Evolutionary conservation across 2,888 invertebrate genomes (phyloP).

Genomic region (Seira ritae): DNA sequence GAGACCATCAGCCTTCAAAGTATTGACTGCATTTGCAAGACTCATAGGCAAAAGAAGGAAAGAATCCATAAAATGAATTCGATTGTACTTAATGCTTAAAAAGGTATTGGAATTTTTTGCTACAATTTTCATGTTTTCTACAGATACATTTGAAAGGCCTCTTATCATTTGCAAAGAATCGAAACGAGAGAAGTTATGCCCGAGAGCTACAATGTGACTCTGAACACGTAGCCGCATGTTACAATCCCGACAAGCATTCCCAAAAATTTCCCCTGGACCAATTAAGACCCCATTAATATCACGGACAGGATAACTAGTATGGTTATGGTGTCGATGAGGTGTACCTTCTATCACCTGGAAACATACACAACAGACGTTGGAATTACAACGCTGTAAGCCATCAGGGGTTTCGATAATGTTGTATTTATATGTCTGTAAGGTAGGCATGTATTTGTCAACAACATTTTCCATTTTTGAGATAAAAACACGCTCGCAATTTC

Average conservation of each 20-base stretch:
- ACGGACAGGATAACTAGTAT: slow-evolving; percentile 1
- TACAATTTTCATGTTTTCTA: not conserved
- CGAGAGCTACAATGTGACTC: not conserved
- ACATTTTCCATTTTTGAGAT: slow-evolving; percentile 31
- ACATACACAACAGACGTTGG: slow-evolving; percentile 18
- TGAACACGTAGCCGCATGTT: not conserved
- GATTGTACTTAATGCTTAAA: not conserved
- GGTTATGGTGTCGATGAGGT: slow-evolving; percentile 32
- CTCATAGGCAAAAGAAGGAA: slow-evolving; percentile 1
- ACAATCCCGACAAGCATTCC: slow-evolving; percentile 12
- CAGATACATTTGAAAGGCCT: not conserved
- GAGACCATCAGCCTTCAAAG: not conserved
- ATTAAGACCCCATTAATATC: not conserved
- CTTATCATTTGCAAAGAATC: slow-evolving; percentile 23
- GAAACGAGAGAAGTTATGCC: slow-evolving; percentile 31
- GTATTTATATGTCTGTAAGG: slow-evolving; percentile 22
- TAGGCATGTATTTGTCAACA: not conserved
- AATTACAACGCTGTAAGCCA: not conserved
- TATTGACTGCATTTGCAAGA: slow-evolving; percentile 4
- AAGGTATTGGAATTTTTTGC: not conserved
- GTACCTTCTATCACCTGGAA: not conserved
- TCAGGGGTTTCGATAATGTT: not conserved
- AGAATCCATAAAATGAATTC: slow-evolving; percentile 3
- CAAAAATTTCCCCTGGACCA: slow-evolving; percentile 21
- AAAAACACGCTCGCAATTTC: not conserved